Conservation (phyloP, 2,888 invertebrate genomes). For the Phrixothrix hirtus region DNA sequence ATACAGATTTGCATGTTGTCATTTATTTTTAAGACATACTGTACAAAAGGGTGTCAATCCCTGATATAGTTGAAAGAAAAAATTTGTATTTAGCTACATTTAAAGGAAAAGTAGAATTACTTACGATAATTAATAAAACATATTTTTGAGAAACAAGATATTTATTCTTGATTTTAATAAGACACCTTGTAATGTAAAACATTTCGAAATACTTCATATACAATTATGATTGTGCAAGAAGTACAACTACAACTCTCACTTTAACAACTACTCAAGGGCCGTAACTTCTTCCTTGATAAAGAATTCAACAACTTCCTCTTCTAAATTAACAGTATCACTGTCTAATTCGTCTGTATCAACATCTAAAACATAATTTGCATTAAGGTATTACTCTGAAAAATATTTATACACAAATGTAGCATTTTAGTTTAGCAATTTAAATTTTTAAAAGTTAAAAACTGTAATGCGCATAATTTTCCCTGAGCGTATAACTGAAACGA, state of each 20-base stretch:
- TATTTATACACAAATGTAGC: no score
- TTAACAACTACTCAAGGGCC: conserved; percentile 62
- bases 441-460: no score
- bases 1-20: no score
- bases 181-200: conserved; percentile 19
- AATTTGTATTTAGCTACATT: no score
- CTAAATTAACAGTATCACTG: conserved; percentile 81
- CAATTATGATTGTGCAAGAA: conserved; percentile 13
- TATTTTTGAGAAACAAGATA: conserved; percentile 27
- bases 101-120: no score
- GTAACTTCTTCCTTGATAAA: conserved; percentile 94
- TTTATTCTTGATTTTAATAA: conserved; percentile 18
- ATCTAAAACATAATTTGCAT: no score
- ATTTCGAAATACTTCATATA: conserved; percentile 11
- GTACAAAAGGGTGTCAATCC: no score
- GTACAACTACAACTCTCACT: conserved; percentile 25
- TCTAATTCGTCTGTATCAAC: conserved; percentile 93
- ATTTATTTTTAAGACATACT: no score
- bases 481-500: conserved; percentile 43
- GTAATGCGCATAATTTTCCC: conserved; percentile 35
- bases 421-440: no score
- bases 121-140: no score
- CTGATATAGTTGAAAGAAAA: no score
- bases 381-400: no score
- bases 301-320: conserved; percentile 96